Conservation (phyloP, 1,140 invertebrate species). For the Cotesia chilonis region DNA sequence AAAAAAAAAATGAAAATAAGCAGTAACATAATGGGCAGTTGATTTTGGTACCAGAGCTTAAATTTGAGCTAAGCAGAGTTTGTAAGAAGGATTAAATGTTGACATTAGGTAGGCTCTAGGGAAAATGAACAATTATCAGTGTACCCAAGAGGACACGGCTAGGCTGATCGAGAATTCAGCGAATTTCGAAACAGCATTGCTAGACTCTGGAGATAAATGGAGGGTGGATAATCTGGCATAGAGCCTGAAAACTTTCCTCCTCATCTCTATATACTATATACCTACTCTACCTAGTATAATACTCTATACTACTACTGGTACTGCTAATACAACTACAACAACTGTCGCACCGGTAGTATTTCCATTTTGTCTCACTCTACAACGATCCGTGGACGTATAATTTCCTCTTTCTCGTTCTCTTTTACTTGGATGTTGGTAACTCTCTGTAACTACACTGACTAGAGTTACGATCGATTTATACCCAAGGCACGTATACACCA, state of each 20-base stretch:
- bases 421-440: no score
- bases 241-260: constrained; percentile 32
- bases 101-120: constrained; percentile 6
- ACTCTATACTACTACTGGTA: not conserved
- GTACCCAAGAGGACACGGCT: not conserved
- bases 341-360: not conserved
- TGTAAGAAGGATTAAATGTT: constrained; percentile 5
- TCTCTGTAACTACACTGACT: no score
- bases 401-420: not conserved
- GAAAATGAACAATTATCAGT: constrained; percentile 21
- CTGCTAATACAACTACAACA: no score
- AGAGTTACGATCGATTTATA: no score
- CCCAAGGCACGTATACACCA: no score
- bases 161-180: constrained; percentile 13
- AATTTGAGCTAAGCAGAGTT: not conserved
- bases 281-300: no score
- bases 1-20: no score
- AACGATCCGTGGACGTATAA: not conserved
- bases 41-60: no score
- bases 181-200: constrained; percentile 29
- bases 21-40: no score
- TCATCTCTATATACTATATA: constrained; percentile 7
- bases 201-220: constrained; percentile 32
- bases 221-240: constrained; percentile 18
- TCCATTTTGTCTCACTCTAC: not conserved